These are phyloP conservation scores for Muscicapa comitata DNA, from an alignment of 2,797 vertebrate species.

Conservation along the genomic window DNA sequence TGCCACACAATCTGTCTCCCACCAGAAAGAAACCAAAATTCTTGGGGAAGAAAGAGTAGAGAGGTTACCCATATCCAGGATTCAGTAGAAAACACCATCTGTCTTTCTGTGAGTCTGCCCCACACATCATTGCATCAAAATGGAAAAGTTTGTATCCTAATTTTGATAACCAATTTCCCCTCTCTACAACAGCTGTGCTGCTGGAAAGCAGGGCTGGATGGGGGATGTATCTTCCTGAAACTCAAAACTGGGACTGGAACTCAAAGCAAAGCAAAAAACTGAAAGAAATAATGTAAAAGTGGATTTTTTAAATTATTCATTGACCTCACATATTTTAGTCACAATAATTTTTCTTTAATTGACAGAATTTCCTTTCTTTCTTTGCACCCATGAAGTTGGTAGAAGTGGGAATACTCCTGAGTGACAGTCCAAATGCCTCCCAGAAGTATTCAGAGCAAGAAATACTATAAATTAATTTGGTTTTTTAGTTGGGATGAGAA, in stretches of 20 bases:
- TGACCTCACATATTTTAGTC: not conserved
- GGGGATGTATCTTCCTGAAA: not conserved
- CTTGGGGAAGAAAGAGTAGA: not conserved
- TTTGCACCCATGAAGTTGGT: not conserved
- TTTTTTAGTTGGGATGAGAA: not conserved
- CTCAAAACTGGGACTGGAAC: not conserved
- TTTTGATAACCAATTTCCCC: not conserved
- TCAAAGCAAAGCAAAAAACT: not conserved
- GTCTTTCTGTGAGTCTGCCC: not conserved
- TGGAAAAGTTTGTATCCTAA: not conserved
- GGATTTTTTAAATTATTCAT: not conserved
- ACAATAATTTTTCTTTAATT: not conserved
- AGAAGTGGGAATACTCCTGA: not conserved
- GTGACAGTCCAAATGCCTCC: not conserved
- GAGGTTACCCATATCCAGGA: not conserved
- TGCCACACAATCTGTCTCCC: not conserved
- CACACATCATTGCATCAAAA: not conserved
- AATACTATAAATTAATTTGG: not conserved
- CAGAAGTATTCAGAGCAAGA: not conserved
- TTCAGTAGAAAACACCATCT: not conserved
- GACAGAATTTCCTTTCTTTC: not conserved
- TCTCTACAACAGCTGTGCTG: not conserved
- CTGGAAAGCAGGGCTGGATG: not conserved
- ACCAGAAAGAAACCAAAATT: not conserved
- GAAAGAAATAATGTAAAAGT: not conserved